Percentiles rank a stretch among this genome's conserved stretches.
phyloP scores from a whole-genome alignment of 2,797 vertebrate genomes.

The Gastrophryne carolinensis region DNA sequence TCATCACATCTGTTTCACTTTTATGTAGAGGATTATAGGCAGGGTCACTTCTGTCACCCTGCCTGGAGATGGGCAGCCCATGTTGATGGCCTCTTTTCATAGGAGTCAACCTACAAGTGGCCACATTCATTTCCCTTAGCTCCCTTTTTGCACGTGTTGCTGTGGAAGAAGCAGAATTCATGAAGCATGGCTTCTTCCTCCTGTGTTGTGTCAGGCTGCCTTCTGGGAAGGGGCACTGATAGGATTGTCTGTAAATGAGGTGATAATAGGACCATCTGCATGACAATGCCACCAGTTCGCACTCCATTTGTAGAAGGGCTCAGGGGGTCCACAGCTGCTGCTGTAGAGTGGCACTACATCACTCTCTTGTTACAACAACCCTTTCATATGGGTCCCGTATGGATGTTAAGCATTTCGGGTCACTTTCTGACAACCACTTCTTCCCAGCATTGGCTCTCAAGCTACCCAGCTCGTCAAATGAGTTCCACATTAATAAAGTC shows the following conservation, averaged over 20 bases:
- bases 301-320: conserved; percentile 40
- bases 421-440: conserved; percentile 13
- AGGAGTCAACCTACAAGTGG: conserved; percentile 29
- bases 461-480: conserved; percentile 2
- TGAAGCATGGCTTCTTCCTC: neutral
- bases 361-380: conserved; percentile 18
- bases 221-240: conserved; percentile 28
- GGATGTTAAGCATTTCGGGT: conserved; percentile 25
- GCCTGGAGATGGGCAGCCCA: conserved; percentile 4
- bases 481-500: neutral
- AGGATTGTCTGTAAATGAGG: conserved; percentile 41
- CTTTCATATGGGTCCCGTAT: conserved; percentile 36
- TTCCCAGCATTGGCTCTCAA: conserved; percentile 10
- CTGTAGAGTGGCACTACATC: conserved; percentile 6
- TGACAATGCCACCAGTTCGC: conserved; percentile 49
- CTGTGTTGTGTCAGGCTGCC: conserved; percentile 30
- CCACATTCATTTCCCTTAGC: conserved; percentile 16
- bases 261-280: conserved; percentile 42
- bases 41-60: conserved; percentile 9
- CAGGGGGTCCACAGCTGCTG: conserved; percentile 42
- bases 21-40: conserved; percentile 14
- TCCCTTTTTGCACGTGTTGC: conserved; percentile 14
- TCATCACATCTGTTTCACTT: conserved; percentile 32
- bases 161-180: conserved; percentile 16
- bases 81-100: conserved; percentile 5